Conservation (phyloP, 2,113 vertebrate species). For the Tursiops truncatus region DNA sequence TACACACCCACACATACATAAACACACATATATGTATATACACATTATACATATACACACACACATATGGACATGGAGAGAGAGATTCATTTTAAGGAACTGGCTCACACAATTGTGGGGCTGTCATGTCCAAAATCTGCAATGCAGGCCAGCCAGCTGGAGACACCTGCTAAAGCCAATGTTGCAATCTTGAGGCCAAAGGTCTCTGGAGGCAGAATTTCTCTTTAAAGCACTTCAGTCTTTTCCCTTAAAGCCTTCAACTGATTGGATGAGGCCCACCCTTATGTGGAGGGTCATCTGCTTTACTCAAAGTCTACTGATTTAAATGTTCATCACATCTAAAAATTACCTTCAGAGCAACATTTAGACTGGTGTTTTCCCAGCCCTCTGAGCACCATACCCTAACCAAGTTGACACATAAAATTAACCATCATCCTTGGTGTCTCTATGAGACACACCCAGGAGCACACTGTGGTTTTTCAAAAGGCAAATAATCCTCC, state of each 20-base stretch:
- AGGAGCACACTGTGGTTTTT: neutral
- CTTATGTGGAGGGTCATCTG: neutral
- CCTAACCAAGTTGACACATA: neutral
- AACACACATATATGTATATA: neutral
- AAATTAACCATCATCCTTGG: neutral
- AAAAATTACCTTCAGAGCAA: neutral
- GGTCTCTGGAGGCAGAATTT: neutral
- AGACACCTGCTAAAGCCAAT: neutral
- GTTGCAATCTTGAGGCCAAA: neutral
- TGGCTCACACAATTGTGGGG: neutral
- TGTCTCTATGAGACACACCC: neutral
- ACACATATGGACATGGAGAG: neutral
- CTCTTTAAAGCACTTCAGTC: neutral
- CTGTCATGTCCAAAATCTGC: neutral
- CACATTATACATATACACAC: neutral
- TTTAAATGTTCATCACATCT: slow-evolving; percentile 1
- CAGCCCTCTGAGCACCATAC: neutral
- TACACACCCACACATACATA: neutral
- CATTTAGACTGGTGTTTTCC: neutral
- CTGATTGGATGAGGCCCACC: neutral
- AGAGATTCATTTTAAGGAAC: neutral
- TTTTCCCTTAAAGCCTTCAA: neutral
- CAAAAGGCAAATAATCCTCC: neutral
- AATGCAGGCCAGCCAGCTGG: neutral
- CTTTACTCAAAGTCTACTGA: neutral